Evolutionary conservation across 2,888 invertebrate species (phyloP).

Genomic region (Leptogaster cylindrica): DNA sequence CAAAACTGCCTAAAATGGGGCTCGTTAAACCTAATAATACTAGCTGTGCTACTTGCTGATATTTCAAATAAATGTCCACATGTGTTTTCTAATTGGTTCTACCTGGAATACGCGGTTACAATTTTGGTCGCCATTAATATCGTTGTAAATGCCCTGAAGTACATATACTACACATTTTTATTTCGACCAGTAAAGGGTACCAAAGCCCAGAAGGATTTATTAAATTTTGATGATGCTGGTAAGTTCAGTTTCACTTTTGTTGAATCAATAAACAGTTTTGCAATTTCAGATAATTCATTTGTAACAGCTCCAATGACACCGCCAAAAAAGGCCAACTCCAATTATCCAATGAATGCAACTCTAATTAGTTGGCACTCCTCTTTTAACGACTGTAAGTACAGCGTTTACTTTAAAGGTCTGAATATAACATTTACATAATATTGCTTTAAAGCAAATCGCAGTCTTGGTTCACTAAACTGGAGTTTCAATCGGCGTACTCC

Average conservation of each 20-base stretch:
- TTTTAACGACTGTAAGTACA: slow-evolving; percentile 56
- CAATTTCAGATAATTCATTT: slow-evolving; percentile 55
- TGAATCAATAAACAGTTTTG: background rate
- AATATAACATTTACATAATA: background rate
- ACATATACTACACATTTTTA: slow-evolving; percentile 60
- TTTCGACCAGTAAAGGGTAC: slow-evolving; percentile 63
- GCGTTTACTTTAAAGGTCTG: background rate
- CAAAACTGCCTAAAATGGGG: slow-evolving; percentile 57
- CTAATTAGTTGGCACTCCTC: slow-evolving; percentile 61
- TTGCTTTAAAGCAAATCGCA: slow-evolving; percentile 44
- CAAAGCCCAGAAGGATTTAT: slow-evolving; percentile 64
- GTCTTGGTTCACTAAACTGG: slow-evolving; percentile 53
- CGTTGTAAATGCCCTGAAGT: slow-evolving; percentile 64
- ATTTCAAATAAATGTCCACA: slow-evolving; percentile 55
- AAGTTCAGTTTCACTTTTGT: background rate
- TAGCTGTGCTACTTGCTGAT: slow-evolving; percentile 55
- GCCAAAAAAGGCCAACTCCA: slow-evolving; percentile 16
- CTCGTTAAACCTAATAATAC: slow-evolving; percentile 53
- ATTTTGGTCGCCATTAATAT: slow-evolving; percentile 63
- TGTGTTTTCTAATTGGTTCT: slow-evolving; percentile 56
- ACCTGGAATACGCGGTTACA: slow-evolving; percentile 62
- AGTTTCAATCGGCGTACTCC: slow-evolving; percentile 54
- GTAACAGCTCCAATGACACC: slow-evolving; percentile 45
- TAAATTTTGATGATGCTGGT: slow-evolving; percentile 63
- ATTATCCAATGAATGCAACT: slow-evolving; percentile 51